Conservation (phyloP, 2,888 invertebrate species). For the Lasioglossum oenotherae region DNA sequence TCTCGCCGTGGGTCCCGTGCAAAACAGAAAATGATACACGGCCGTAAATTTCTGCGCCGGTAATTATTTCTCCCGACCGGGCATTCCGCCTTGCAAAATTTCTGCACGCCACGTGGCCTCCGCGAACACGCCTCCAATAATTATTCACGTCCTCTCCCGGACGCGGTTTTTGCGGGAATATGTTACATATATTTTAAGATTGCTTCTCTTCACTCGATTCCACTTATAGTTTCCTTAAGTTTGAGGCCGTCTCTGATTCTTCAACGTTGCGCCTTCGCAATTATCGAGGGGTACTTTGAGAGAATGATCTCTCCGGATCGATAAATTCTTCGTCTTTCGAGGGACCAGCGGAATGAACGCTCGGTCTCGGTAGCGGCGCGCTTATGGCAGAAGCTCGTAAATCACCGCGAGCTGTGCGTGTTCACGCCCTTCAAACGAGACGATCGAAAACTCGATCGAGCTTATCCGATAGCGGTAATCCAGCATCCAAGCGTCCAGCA, state of each 20-base stretch:
- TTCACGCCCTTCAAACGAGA: constrained; percentile 67
- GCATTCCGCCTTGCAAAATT: constrained; percentile 20
- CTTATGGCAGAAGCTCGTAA: constrained; percentile 45
- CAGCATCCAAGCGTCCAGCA: constrained; percentile 45
- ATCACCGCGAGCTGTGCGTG: constrained; percentile 57
- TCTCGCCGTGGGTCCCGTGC: not conserved
- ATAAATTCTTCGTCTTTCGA: constrained; percentile 44
- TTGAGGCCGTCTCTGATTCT: not conserved
- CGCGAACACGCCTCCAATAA: constrained; percentile 2
- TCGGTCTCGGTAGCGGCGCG: not conserved
- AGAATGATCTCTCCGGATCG: constrained; percentile 27
- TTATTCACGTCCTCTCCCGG: constrained; percentile 38
- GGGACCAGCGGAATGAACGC: not conserved
- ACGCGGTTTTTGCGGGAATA: not conserved
- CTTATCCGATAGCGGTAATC: constrained; percentile 65
- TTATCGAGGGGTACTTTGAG: not conserved
- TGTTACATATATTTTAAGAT: not conserved
- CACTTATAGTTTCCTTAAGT: not conserved
- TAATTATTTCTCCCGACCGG: not conserved
- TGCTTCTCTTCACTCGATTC: not conserved
- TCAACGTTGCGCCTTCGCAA: not conserved
- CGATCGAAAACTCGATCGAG: constrained; percentile 66
- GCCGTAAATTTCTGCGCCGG: constrained; percentile 34
- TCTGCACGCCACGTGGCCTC: constrained; percentile 22
- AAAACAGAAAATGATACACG: constrained; percentile 41